phyloP scores from a whole-genome alignment of 2,113 vertebrate genomes.

The Rhinogobius similis region DNA sequence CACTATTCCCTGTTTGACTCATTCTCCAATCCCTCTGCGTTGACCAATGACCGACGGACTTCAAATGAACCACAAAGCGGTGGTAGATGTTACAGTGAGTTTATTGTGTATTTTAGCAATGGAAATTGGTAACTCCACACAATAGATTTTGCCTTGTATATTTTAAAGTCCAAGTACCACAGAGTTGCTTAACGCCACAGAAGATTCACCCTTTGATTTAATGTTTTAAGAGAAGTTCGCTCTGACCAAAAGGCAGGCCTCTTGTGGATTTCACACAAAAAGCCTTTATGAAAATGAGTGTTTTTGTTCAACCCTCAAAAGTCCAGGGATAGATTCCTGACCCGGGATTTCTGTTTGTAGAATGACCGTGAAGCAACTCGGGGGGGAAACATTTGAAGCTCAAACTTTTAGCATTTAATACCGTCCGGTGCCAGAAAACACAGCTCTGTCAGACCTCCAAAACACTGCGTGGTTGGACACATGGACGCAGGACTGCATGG shows the following conservation, averaged over 20 bases:
- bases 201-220: conserved; percentile 17
- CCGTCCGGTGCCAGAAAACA: conserved; percentile 68
- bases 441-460: conserved; percentile 64
- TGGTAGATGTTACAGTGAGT: neutral
- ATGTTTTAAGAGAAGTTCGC: conserved; percentile 45
- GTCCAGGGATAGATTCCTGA: conserved; percentile 65
- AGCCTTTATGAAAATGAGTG: conserved; percentile 54
- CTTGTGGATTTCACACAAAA: conserved; percentile 50
- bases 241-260: conserved; percentile 15
- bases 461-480: conserved; percentile 65
- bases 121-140: neutral
- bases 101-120: neutral
- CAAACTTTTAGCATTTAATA: conserved; percentile 65
- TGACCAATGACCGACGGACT: no score
- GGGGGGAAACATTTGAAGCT: conserved; percentile 58
- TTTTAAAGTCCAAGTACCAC: neutral
- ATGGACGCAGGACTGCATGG: conserved; percentile 56
- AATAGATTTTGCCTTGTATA: neutral
- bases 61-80: neutral
- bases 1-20: no score
- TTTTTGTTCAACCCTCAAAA: conserved; percentile 45
- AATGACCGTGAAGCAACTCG: conserved; percentile 61
- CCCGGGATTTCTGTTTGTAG: conserved; percentile 73
- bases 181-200: neutral
- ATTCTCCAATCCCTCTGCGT: no score